Conservation (phyloP, 2,888 invertebrate species). For the Camponotus fellah region DNA sequence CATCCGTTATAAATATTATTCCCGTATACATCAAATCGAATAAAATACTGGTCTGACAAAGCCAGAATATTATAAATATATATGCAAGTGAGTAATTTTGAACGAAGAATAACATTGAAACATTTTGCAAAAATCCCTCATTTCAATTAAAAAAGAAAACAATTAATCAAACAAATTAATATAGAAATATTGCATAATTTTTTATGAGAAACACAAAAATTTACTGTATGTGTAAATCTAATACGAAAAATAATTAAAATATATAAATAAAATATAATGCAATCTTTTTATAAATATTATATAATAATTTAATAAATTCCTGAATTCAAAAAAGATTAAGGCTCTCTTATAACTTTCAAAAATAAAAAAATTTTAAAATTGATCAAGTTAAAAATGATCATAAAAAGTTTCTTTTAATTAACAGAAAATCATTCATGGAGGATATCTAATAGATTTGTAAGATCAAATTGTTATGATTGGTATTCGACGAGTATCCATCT, state of each 20-base stretch:
- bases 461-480: background rate
- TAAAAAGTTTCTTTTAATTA: background rate
- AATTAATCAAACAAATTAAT: background rate
- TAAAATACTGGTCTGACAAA: slow-evolving; percentile 20
- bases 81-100: background rate
- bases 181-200: background rate
- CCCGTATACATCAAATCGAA: slow-evolving; percentile 19
- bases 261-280: background rate
- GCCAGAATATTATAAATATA: background rate
- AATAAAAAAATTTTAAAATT: background rate
- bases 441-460: background rate
- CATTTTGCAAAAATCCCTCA: background rate
- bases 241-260: background rate
- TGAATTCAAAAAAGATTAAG: background rate
- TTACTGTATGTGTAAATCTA: background rate
- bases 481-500: background rate
- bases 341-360: background rate
- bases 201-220: background rate
- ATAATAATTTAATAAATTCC: background rate
- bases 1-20: slow-evolving; percentile 68
- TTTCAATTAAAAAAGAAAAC: background rate
- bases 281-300: background rate
- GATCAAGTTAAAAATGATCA: background rate
- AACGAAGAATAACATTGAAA: background rate
- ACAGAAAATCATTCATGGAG: background rate